Conservation (phyloP, 2,888 invertebrate genomes). For the Dynastes maya region DNA sequence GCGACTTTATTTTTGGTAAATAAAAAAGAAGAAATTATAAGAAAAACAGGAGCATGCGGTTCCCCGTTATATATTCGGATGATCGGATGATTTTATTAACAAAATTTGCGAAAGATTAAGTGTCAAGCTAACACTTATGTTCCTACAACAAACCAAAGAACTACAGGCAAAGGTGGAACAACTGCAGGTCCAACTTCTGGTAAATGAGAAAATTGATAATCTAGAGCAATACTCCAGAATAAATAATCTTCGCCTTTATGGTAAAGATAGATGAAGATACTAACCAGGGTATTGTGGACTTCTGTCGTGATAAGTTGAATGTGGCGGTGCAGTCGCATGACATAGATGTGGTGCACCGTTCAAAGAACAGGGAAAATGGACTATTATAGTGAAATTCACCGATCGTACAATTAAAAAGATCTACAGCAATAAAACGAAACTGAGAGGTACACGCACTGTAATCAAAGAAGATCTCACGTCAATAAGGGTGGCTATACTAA, state of each 20-base stretch:
- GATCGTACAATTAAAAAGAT: background rate
- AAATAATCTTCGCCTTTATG: slow-evolving; percentile 27
- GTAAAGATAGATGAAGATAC: slow-evolving; percentile 6
- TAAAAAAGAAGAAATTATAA: too few relatives aligned
- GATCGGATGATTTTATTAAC: background rate
- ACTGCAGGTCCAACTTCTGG: background rate
- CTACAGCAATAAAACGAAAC: background rate
- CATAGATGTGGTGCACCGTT: background rate
- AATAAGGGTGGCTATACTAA: too few relatives aligned
- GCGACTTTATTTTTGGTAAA: too few relatives aligned
- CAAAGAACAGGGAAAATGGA: background rate
- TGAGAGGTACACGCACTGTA: background rate
- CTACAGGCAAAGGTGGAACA: background rate
- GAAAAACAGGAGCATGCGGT: too few relatives aligned
- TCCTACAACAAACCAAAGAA: background rate
- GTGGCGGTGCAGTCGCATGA: background rate
- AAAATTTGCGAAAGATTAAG: background rate
- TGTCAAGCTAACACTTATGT: background rate
- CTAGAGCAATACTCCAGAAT: slow-evolving; percentile 9
- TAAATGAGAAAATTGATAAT: background rate
- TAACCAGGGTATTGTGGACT: background rate
- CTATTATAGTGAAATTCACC: slow-evolving; percentile 10
- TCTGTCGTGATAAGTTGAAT: slow-evolving; percentile 10
- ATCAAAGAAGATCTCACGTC: too few relatives aligned
- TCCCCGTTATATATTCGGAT: too few relatives aligned